phyloP scores from a whole-genome alignment of 2,113 vertebrate genomes.

The Physeter macrocephalus region DNA sequence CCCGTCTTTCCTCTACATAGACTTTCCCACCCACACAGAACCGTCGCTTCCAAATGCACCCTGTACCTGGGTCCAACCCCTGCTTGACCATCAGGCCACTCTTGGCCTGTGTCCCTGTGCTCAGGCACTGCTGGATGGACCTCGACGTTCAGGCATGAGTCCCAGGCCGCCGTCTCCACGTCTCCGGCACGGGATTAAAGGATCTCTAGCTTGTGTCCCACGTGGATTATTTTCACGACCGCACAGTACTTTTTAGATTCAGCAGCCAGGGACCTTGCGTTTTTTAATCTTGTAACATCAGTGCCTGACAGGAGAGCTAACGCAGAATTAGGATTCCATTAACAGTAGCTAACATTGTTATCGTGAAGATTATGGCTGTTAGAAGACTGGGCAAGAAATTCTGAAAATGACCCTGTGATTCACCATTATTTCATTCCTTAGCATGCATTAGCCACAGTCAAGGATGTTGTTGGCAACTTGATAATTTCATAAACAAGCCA shows the following conservation, averaged over 20 bases:
- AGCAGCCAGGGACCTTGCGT: neutral
- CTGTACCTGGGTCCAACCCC: neutral
- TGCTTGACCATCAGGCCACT: too few relatives aligned
- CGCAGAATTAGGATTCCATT: neutral
- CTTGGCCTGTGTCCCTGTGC: neutral
- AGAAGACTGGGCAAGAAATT: neutral
- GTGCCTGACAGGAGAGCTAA: neutral
- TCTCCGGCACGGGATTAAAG: neutral
- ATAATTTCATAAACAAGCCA: neutral
- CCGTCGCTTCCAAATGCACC: fast-evolving
- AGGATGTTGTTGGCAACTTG: neutral
- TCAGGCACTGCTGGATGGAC: neutral
- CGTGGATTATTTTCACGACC: neutral
- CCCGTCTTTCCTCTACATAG: neutral
- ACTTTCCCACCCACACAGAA: neutral
- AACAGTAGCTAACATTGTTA: neutral
- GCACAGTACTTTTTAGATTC: neutral
- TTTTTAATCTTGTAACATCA: neutral
- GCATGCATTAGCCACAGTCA: neutral
- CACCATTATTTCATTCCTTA: neutral
- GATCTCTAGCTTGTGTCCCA: neutral
- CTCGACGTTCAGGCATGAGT: neutral
- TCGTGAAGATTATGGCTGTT: neutral
- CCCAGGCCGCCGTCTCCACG: neutral
- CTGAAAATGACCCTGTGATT: neutral